Evolutionary conservation across 1,140 invertebrate genomes (phyloP), one percentile per base, ranked within the genome.

Genomic region (Drosophila ogumai): DNA sequence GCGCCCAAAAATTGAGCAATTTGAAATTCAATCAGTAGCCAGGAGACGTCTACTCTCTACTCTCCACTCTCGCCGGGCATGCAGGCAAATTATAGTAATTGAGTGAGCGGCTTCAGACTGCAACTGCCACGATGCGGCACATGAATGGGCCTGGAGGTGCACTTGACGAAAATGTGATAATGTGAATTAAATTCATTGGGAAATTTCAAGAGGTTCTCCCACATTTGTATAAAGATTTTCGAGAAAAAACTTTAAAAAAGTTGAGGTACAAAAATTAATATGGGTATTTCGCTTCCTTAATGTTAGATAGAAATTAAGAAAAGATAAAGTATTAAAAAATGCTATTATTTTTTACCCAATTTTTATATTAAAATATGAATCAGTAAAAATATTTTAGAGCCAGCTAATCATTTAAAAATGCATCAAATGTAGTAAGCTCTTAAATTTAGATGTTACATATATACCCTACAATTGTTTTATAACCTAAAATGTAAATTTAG

Each of bases 21-120:
- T 91, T 91, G 90, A 91, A 91, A 91, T 91, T 91, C 90, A 91
- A 91, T 91, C 90, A 91, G 90, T 91, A 91, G 90, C 90, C 82
- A 75, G 63, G 22, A 75, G 76, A 72, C 47, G 47, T 55, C 61
- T 61, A 88, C 64, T 79, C 79, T 71, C 69, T 61, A 75, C 68
- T 69, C 65, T 61, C 73, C 73, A 59, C 41, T 67, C 54, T 67
- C 54, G 63, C 63, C 65, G 56, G 47, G 40, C 47, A 50, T 41
- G 63, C 78, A 90, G 81, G 85, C 85, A 90, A 90, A 90, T 90
- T 90, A 90, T 90, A 90, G 85, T 90, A 90, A 90, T 90, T 90
- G 85, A 90, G 85, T 90, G 85, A 79, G 79, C 79, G 75, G 80
- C 72, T 58, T 58, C 59, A 56, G 44, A 66, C 55, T 64, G 63